Evolutionary conservation across 2,888 invertebrate species (phyloP).

Genomic region (Agriotes lineatus): DNA sequence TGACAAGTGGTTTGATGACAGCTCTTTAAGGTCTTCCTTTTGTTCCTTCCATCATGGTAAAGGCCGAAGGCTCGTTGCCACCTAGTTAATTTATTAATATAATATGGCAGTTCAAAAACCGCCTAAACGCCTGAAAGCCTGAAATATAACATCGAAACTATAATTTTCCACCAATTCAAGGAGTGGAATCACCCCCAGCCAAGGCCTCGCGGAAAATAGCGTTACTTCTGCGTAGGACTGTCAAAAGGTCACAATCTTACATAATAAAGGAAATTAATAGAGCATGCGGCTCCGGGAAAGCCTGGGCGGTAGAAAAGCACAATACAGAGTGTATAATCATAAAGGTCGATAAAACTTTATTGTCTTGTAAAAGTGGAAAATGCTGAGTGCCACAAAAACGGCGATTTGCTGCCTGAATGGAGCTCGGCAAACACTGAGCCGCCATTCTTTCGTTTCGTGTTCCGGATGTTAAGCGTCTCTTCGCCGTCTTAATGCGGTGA

Average conservation of each 20-base stretch:
- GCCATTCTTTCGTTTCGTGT: constrained; percentile 6
- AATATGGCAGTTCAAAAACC: too few species aligned
- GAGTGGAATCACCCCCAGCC: not conserved
- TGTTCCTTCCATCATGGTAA: too few species aligned
- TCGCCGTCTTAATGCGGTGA: constrained; percentile 25
- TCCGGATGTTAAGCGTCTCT: constrained; percentile 16
- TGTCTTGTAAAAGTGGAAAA: constrained; percentile 1
- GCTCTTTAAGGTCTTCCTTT: too few species aligned
- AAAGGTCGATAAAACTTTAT: too few species aligned
- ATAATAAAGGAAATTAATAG: not conserved
- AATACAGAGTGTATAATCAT: too few species aligned
- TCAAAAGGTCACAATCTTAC: not conserved
- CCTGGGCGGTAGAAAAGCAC: too few species aligned
- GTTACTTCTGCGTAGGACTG: not conserved
- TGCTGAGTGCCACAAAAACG: not conserved
- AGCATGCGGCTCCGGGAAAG: not conserved
- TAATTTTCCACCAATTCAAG: constrained; percentile 2
- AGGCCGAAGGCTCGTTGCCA: too few species aligned
- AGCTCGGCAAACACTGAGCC: not conserved
- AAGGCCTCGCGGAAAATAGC: not conserved
- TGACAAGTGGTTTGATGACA: too few species aligned
- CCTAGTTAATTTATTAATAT: too few species aligned
- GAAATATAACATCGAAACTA: not conserved
- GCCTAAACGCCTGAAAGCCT: not conserved
- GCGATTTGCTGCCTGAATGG: not conserved